Percentiles rank a stretch among this genome's conserved stretches.
Evolutionary conservation across 2,797 vertebrate species (phyloP).

Genomic region (Garrulus glandarius): DNA sequence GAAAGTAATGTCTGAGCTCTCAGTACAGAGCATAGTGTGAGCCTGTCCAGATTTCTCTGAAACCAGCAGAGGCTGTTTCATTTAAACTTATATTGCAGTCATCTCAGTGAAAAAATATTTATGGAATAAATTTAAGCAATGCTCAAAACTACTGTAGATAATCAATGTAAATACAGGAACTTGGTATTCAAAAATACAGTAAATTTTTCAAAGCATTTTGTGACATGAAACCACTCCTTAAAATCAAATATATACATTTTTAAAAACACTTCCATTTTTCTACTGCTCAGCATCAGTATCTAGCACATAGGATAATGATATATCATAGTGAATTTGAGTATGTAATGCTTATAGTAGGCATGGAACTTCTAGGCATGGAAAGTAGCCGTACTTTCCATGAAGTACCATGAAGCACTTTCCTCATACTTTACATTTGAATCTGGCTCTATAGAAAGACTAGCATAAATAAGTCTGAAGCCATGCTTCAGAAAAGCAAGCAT

Average conservation of each 20-base stretch:
- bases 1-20: constrained; percentile 49
- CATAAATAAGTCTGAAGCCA: background rate
- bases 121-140: background rate
- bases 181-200: background rate
- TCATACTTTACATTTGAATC: background rate
- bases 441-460: background rate
- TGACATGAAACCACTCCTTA: background rate
- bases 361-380: background rate
- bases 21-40: background rate
- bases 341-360: background rate
- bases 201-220: background rate
- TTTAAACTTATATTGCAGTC: background rate
- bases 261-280: background rate
- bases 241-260: background rate
- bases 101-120: background rate
- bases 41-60: constrained; percentile 27
- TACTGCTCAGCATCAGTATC: background rate
- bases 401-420: background rate
- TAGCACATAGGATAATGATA: background rate
- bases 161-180: background rate
- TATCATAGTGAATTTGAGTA: background rate
- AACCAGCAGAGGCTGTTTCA: background rate
- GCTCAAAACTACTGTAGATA: background rate
- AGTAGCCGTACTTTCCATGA: background rate
- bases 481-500: background rate